These are phyloP conservation scores for Polypedilum pembai DNA, from an alignment of 1,140 invertebrate genomes.

Conservation along the genomic window DNA sequence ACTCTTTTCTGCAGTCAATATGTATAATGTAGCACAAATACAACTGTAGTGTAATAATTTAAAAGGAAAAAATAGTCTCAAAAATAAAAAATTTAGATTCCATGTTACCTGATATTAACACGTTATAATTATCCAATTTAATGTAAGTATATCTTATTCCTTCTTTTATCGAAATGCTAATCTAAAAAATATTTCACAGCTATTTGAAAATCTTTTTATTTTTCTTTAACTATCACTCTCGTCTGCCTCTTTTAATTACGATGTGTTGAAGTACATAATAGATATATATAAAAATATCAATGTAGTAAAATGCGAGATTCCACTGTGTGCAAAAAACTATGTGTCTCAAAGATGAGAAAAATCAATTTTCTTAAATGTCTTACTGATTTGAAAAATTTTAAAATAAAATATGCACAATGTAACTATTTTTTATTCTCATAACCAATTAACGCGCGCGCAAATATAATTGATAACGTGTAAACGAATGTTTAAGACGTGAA, in stretches of 20 bases:
- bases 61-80: too few species aligned
- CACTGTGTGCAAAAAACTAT: too few species aligned
- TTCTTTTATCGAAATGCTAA: neutral
- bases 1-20: too few species aligned
- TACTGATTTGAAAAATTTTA: too few species aligned
- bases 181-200: constrained; percentile 6
- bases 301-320: too few species aligned
- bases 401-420: too few species aligned
- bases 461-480: neutral
- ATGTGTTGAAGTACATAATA: too few species aligned
- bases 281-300: too few species aligned
- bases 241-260: too few species aligned
- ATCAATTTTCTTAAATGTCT: neutral
- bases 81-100: neutral
- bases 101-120: constrained; percentile 10
- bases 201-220: neutral
- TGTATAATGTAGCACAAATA: too few species aligned
- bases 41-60: too few species aligned
- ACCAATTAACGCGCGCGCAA: neutral
- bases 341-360: neutral
- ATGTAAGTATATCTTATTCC: too few species aligned
- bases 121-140: neutral
- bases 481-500: neutral
- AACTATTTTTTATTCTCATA: neutral
- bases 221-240: neutral